Base-by-base conservation (phyloP, 2,797 vertebrate genomes). In the Chelon auratus region DNA sequence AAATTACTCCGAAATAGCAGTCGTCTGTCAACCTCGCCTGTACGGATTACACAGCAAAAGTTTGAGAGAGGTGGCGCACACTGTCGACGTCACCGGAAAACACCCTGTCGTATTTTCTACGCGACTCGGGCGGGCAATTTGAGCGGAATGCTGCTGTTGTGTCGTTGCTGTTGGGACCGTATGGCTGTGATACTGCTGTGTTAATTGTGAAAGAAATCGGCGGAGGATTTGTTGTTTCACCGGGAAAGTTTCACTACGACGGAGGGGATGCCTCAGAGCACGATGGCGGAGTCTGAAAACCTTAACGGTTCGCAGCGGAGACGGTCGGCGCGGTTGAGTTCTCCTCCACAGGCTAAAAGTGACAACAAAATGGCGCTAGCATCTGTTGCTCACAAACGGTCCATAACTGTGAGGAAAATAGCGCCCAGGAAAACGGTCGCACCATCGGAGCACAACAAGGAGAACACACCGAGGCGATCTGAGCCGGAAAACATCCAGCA, bases 11-110 rank as follows among this genome's bases (percentile, higher is more conserved):
- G 1, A 52, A 45, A 13, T 1, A 18, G 1, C 52, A 39, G 13
- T 24, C 4, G 61, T 17, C 1, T 26, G 9, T 40, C 4, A 53
- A 47, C 51, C 42, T 60, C 54, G 36, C 8, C 54, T 60, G 58
- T 6, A 69, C 47, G 77, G 90, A 95, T 95, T 94, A 95, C 94
- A 95, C 95, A 95, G 95, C 95, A 95, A 92, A 95, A 94, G 78
- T 90, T 87, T 59, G 40, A 36, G 57, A 15, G 5, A 33, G 1
- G 2, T 1, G 72, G 9, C 89, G 85, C 86, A 7, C 13, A 0
- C 0, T 62, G 7, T 0, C 43, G 9, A 68, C 90, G 89, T 94
- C 90, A 85, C 57, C 26, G 61, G 71, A 80, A 78, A 18, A 11
- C 5, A 2, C 0, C 0, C 0, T 1, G 0, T 0, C 70, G 62